Conservation (phyloP, 2,888 invertebrate species). For the Netelia fuscicornis region DNA sequence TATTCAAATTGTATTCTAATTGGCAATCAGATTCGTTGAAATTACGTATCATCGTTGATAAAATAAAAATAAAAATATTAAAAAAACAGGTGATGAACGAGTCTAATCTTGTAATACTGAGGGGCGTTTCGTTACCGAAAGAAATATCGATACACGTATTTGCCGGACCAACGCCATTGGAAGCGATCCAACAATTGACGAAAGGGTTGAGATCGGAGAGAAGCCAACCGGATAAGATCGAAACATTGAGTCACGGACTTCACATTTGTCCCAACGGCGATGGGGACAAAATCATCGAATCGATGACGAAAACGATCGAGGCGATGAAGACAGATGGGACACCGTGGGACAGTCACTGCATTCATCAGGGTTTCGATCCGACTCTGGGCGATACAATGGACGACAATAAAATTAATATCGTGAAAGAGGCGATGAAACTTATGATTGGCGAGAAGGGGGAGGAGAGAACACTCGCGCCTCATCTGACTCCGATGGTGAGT, state of each 20-base stretch:
- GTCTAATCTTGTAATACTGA: slow-evolving; percentile 73
- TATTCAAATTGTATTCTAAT: too few species aligned
- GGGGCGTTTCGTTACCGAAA: slow-evolving; percentile 71
- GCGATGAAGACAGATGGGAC: slow-evolving; percentile 26
- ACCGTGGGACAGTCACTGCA: slow-evolving; percentile 74
- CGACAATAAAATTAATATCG: slow-evolving; percentile 5
- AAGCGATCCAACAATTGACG: slow-evolving; percentile 68
- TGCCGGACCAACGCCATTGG: slow-evolving; percentile 67
- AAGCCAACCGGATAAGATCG: background rate
- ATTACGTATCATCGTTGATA: too few species aligned
- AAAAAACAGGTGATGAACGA: slow-evolving; percentile 70
- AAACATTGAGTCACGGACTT: slow-evolving; percentile 63
- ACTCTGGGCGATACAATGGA: slow-evolving; percentile 61
- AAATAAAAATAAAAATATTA: too few species aligned
- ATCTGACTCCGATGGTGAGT: slow-evolving; percentile 74
- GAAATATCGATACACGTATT: slow-evolving; percentile 70
- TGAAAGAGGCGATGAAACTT: slow-evolving; percentile 33
- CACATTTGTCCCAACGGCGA: slow-evolving; percentile 72
- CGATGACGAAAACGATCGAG: slow-evolving; percentile 31
- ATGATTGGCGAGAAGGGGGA: slow-evolving; percentile 25
- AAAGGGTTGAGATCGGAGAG: slow-evolving; percentile 19
- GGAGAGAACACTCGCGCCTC: slow-evolving; percentile 66
- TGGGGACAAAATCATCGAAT: slow-evolving; percentile 26
- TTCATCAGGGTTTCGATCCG: slow-evolving; percentile 66
- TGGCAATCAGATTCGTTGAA: too few species aligned